Base-by-base conservation (phyloP, 2,797 vertebrate genomes). In the Discoglossus pictus region DNA sequence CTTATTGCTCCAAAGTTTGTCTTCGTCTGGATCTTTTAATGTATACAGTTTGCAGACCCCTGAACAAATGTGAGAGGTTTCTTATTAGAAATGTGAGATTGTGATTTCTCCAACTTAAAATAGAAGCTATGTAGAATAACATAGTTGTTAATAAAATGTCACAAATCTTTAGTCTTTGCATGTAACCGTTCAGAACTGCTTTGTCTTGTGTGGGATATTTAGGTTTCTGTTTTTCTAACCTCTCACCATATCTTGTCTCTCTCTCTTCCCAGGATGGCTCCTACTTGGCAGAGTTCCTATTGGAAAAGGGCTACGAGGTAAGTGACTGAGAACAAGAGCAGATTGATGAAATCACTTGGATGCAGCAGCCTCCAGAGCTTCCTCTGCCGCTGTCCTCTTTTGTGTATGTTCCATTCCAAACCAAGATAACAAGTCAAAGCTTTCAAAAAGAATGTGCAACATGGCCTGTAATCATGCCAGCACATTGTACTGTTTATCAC, bases 201-300 rank as follows among this genome's bases (percentile, higher is more conserved):
- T n/a, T n/a, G n/a, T n/a, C n/a, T n/a, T n/a, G n/a, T n/a, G n/a
- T n/a, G n/a, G n/a, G n/a, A n/a, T n/a, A n/a, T n/a, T n/a, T n/a
- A n/a, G 24, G 51, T 64, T 11, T 36, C 7, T 20, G 54, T 47
- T n/a, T 36, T 72, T 71, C 75, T 87, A 74, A 89, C 35, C 1
- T 68, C 78, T 8, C 74, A 75, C 73, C 8, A 31, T 31, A 4
- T 31, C 8, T n/a, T n/a, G n/a, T n/a, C n/a, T n/a, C n/a, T 53
- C 9, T 82, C 56, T 76, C 75, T 78, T 89, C 84, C 76, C 85
- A 98, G 97, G 97, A 98, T 87, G 97, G 97, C n/a, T 99, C 97
- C 10, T 99, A 99, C 85, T 91, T 99, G 91, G 97, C 97, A 0
- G 97, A 99, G 85, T 97, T 98, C 87, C 93, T 99, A 74, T 78